Evolutionary conservation across 2,113 vertebrate species (phyloP).

Genomic region (Otis tarda): DNA sequence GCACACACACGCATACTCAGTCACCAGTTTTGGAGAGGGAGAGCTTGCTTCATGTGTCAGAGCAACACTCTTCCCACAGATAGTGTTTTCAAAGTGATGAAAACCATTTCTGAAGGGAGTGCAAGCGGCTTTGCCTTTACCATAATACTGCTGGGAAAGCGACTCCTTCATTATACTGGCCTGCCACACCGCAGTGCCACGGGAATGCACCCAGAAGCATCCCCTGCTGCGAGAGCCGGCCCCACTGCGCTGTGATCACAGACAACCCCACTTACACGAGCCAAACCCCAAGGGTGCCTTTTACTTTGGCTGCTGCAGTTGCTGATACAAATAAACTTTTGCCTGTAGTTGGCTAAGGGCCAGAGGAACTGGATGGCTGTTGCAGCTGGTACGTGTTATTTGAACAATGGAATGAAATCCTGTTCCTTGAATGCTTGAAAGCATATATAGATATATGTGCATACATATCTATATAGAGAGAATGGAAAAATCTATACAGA

Average conservation of each 20-base stretch:
- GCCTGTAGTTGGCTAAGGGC: background rate
- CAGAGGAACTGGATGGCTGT: background rate
- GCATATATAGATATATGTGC: background rate
- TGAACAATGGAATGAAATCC: background rate
- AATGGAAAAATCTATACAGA: background rate
- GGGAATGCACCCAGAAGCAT: background rate
- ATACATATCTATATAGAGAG: background rate
- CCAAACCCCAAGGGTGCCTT: background rate
- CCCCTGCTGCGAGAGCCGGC: background rate
- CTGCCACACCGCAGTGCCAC: background rate
- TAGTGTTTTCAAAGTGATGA: background rate
- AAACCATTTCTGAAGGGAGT: background rate
- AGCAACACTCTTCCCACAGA: background rate
- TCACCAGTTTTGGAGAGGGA: background rate
- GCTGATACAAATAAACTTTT: constrained; percentile 36
- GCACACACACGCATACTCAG: background rate
- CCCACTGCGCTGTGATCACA: background rate
- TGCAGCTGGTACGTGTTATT: background rate
- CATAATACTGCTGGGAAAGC: background rate
- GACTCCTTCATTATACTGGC: background rate
- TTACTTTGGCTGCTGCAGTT: background rate
- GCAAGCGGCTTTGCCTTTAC: background rate
- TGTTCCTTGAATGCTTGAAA: background rate
- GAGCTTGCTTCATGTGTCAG: background rate
- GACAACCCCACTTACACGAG: background rate